Conservation (phyloP, 2,888 invertebrate genomes). For the Caenorhabditis japonica region DNA sequence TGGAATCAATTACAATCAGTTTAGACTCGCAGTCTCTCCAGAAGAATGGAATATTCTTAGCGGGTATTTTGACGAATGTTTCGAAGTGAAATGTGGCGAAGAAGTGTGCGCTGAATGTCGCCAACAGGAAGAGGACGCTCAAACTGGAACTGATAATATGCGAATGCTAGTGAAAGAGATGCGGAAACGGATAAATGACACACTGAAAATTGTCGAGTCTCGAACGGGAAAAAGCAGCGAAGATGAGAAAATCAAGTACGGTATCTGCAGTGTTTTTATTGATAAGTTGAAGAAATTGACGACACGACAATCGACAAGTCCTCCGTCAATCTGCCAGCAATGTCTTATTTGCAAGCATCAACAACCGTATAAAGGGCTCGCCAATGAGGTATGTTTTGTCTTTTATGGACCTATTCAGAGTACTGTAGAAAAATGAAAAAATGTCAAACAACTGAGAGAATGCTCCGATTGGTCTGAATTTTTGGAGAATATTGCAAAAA, state of each 20-base stretch:
- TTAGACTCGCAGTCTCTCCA: constrained; percentile 54
- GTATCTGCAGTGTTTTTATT: constrained; percentile 56
- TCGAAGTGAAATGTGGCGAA: constrained; percentile 43
- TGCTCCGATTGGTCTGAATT: too few species aligned
- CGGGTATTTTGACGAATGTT: constrained; percentile 39
- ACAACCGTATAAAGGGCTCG: constrained; percentile 38
- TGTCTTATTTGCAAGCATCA: constrained; percentile 55
- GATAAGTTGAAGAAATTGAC: constrained; percentile 37
- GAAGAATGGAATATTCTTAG: constrained; percentile 69
- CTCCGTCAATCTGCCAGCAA: constrained; percentile 53
- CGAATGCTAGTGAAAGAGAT: constrained; percentile 37
- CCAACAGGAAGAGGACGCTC: constrained; percentile 38
- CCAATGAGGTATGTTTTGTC: constrained; percentile 5
- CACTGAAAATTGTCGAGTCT: constrained; percentile 28
- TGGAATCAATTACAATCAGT: constrained; percentile 59
- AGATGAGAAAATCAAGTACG: constrained; percentile 18
- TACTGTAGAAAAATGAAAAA: too few species aligned
- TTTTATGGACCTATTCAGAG: too few species aligned
- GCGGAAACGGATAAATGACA: constrained; percentile 43
- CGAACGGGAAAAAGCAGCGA: background rate
- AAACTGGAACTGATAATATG: constrained; percentile 35
- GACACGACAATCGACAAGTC: constrained; percentile 26
- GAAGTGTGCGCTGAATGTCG: constrained; percentile 47
- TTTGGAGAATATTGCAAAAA: too few species aligned
- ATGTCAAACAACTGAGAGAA: too few species aligned